These are phyloP conservation scores for Coilia nasus DNA, from an alignment of 2,797 vertebrate genomes.

Conservation along the genomic window DNA sequence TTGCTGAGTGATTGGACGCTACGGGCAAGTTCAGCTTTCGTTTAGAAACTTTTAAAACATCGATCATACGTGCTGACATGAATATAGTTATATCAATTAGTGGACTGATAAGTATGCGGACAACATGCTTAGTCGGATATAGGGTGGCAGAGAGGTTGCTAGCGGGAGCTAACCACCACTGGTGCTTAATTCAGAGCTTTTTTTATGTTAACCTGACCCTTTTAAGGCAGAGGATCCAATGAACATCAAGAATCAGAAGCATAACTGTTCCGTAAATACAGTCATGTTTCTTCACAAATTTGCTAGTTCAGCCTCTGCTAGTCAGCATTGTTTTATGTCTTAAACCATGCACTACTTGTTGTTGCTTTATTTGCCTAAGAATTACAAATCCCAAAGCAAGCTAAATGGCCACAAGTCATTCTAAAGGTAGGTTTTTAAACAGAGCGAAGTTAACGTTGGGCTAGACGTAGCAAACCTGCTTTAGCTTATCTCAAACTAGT, in stretches of 20 bases:
- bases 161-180: neutral
- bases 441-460: neutral
- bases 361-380: neutral
- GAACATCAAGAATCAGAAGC: neutral
- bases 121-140: neutral
- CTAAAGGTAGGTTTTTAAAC: neutral
- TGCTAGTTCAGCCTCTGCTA: neutral
- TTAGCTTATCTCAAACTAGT: conserved; percentile 48
- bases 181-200: neutral
- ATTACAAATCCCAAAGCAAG: neutral
- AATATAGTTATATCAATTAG: neutral
- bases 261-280: neutral
- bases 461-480: conserved; percentile 34
- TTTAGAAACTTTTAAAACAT: neutral
- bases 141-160: neutral
- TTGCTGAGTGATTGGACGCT: neutral
- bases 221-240: neutral
- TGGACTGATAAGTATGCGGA: neutral
- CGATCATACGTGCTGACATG: neutral
- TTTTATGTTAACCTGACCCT: neutral
- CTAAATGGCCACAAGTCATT: neutral
- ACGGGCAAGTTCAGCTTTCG: neutral
- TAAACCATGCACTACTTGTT: too few species aligned
- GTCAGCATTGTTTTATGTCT: too few species aligned
- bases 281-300: neutral